Conservation (phyloP, 2,113 vertebrate genomes). For the Poicephalus meyeri region DNA sequence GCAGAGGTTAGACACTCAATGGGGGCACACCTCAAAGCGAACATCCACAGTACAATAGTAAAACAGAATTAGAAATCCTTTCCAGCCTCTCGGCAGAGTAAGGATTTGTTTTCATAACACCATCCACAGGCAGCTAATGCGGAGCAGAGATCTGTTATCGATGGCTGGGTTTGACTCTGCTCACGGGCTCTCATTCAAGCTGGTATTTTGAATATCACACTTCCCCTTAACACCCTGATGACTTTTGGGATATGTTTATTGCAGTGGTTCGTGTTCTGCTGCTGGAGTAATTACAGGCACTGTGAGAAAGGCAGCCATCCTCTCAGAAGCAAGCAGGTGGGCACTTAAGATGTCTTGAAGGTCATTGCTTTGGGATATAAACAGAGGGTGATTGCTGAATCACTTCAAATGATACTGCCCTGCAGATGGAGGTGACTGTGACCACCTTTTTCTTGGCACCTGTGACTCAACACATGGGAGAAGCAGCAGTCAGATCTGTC, state of each 20-base stretch:
- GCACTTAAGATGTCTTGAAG: background rate
- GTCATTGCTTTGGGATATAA: background rate
- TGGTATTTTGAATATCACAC: background rate
- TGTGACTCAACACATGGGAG: accelerated
- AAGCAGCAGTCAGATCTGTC: background rate
- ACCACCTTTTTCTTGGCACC: background rate
- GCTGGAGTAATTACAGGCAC: background rate
- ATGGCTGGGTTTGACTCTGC: background rate
- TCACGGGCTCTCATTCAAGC: background rate
- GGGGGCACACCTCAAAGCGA: background rate
- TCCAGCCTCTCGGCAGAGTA: background rate
- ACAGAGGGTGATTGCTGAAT: background rate
- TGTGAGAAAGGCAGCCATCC: background rate
- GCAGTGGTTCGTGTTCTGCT: background rate
- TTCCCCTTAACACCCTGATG: background rate
- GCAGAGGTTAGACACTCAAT: background rate
- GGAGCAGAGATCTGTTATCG: background rate
- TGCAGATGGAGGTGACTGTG: background rate
- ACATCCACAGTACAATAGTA: background rate
- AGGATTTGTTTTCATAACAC: background rate
- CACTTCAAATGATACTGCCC: background rate
- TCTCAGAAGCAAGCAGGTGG: background rate
- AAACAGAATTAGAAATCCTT: background rate
- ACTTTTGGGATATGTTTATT: background rate
- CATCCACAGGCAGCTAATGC: accelerated